Percentiles rank a stretch among this genome's conserved stretches.
phyloP scores from a whole-genome alignment of 2,888 invertebrate genomes.

The Synanthedon andrenaeformis region DNA sequence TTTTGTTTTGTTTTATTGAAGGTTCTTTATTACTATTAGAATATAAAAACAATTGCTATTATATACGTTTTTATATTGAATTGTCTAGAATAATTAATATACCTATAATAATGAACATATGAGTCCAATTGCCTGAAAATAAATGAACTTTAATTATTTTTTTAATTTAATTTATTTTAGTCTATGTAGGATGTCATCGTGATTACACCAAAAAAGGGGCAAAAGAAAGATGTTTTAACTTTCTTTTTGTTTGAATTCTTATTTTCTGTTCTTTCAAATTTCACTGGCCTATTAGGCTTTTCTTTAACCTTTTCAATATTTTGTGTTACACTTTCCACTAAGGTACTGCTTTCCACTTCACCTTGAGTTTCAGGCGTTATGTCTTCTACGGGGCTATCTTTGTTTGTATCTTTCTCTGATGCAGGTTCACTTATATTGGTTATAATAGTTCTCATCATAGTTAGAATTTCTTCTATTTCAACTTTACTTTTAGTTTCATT shows the following conservation, averaged over 20 bases:
- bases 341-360: constrained; percentile 1
- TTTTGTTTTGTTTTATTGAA: background rate
- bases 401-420: constrained; percentile 1
- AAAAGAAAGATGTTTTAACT: constrained; percentile 35
- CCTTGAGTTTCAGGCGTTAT: constrained; percentile 5
- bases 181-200: constrained; percentile 23
- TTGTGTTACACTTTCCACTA: no score
- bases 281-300: background rate
- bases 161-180: background rate
- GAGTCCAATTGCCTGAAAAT: no score
- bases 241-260: constrained; percentile 10
- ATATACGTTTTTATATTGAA: no score
- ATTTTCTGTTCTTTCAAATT: background rate
- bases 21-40: no score
- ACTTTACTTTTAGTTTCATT: no score
- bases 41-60: no score
- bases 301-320: background rate
- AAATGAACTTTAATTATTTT: no score
- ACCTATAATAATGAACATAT: no score
- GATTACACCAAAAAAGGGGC: constrained; percentile 46
- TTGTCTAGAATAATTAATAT: no score
- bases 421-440: constrained; percentile 9
- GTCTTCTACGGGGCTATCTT: constrained; percentile 4
- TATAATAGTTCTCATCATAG: no score
- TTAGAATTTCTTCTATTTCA: no score